Evolutionary conservation across 2,113 vertebrate genomes (phyloP).

Genomic region (Muscicapa adusta): DNA sequence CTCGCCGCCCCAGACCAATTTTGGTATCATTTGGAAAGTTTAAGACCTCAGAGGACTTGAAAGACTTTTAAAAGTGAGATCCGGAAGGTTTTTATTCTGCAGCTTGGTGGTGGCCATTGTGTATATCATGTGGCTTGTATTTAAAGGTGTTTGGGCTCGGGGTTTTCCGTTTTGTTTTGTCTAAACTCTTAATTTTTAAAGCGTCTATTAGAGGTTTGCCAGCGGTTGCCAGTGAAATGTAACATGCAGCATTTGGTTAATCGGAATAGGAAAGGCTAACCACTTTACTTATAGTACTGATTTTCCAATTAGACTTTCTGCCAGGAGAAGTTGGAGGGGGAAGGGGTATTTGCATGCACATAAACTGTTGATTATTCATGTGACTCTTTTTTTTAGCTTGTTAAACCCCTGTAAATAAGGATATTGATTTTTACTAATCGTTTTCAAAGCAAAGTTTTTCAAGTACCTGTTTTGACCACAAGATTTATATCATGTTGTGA

Average conservation of each 20-base stretch:
- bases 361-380: slow-evolving; percentile 67
- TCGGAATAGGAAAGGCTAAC: slow-evolving; percentile 51
- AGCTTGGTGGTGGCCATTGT: slow-evolving; percentile 70
- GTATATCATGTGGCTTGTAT: slow-evolving; percentile 68
- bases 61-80: slow-evolving; percentile 74
- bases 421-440: slow-evolving; percentile 62
- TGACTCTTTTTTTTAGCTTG: slow-evolving; percentile 51
- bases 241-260: slow-evolving; percentile 60
- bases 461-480: slow-evolving; percentile 23
- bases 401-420: slow-evolving; percentile 68
- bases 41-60: slow-evolving; percentile 75
- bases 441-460: slow-evolving; percentile 64
- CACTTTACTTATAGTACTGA: slow-evolving; percentile 68
- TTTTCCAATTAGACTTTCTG: slow-evolving; percentile 76
- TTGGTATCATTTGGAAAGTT: slow-evolving; percentile 72
- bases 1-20: slow-evolving; percentile 55
- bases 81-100: slow-evolving; percentile 66
- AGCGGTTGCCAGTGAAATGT: slow-evolving; percentile 56
- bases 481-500: slow-evolving; percentile 52
- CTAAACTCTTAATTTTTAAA: slow-evolving; percentile 70
- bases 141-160: slow-evolving; percentile 72
- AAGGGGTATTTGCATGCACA: slow-evolving; percentile 70
- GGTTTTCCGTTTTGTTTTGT: slow-evolving; percentile 27
- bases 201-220: slow-evolving; percentile 62
- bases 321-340: slow-evolving; percentile 67